These are phyloP conservation scores for Nothura maculosa DNA, from an alignment of 2,797 vertebrate genomes.

Conservation along the genomic window DNA sequence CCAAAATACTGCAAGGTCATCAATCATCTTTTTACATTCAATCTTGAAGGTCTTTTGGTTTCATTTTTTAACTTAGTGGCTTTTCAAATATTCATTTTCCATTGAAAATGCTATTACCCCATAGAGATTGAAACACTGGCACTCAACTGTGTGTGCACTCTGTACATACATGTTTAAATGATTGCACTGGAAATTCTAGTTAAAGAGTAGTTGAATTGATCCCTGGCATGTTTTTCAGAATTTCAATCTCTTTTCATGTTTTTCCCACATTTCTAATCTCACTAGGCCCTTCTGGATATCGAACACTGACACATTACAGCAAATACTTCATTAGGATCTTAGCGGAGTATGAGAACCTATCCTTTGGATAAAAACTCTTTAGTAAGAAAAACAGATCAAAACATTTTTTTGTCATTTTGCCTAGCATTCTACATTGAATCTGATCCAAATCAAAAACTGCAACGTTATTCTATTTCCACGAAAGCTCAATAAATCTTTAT, in stretches of 20 bases:
- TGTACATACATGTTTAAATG: neutral
- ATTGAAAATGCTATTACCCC: neutral
- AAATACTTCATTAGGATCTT: conserved; percentile 24
- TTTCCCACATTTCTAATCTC: conserved; percentile 39
- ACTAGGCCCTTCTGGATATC: conserved; percentile 23
- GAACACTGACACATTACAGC: neutral
- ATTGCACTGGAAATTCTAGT: conserved; percentile 46
- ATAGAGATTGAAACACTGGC: neutral
- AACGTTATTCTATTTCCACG: conserved; percentile 23
- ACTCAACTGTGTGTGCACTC: neutral
- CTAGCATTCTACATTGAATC: conserved; percentile 42
- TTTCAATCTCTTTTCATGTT: conserved; percentile 13
- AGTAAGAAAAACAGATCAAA: conserved; percentile 8
- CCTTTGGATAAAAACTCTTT: conserved; percentile 13
- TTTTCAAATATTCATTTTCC: neutral
- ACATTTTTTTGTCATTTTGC: conserved; percentile 15
- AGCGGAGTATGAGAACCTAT: conserved; percentile 45
- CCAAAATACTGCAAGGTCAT: neutral
- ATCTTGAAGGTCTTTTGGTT: neutral
- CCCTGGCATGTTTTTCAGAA: conserved; percentile 7
- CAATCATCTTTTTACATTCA: neutral
- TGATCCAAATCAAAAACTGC: conserved; percentile 2
- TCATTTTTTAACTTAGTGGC: neutral
- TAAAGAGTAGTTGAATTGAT: conserved; percentile 1
- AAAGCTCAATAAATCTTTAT: conserved; percentile 56